Base-by-base conservation (phyloP, 2,888 invertebrate species). In the Lamproptera curius region DNA sequence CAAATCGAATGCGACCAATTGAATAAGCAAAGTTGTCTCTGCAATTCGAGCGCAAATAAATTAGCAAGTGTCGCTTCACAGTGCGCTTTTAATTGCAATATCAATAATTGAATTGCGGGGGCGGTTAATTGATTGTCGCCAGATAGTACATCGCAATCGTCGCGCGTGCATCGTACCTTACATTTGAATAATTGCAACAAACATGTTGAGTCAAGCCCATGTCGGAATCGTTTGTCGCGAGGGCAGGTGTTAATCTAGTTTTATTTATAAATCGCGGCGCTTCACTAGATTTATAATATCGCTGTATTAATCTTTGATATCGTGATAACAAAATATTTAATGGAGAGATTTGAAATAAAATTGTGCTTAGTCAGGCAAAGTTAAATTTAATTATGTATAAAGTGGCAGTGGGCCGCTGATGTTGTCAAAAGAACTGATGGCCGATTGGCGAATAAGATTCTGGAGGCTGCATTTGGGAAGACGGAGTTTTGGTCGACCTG, bases 81-180 rank as follows among this genome's bases (percentile, higher is more conserved):
- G 64, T 62, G 73, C 70, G 3, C 74, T 76, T 85, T 84, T 84
- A 83, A 86, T 86, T 86, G 82, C 76, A 73, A 78, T 83, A 83
- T 83, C 81, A 84, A 84, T 84, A 83, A 84, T 84, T 80, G 80
- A 82, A 83, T 75, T 75, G 75, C 67, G 59, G 56, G 65, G 63
- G 65, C 62, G 67, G 69, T 74, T 78, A 77, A 81, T 77, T 76
- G 79, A 81, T 83, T 79, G 79, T 76, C 71, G 62, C 64, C 61
- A 65, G 81, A 78, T 77, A 73, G 59, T 63, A 70, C 56, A 62
- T 61, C 64, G 67, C 60, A 74, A 80, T 81, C 82, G 62, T 55
- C 47, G 59, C 67, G 73, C 78, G 74, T 75, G 80, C 73, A 79
- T 77, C 76, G 67, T 52, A 46, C 50, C 52, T 55, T 52, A 42